phyloP scores from a whole-genome alignment of 2,797 vertebrate genomes.

The Pitangus sulphuratus region DNA sequence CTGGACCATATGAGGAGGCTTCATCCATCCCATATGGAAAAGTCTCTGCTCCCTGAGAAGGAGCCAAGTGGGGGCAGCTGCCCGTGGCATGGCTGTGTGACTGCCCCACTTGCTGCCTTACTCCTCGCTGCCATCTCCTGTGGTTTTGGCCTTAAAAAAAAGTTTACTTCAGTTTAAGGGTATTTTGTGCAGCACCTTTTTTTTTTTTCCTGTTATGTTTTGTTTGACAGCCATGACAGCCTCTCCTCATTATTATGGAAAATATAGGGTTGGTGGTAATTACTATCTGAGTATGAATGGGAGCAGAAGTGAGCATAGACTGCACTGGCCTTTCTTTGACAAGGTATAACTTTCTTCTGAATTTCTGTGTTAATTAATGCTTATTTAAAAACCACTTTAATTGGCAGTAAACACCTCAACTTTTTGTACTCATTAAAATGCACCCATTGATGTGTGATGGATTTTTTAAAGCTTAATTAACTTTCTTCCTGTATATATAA shows the following conservation, averaged over 20 bases:
- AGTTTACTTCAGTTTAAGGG: constrained; percentile 77
- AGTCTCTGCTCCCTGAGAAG: not conserved
- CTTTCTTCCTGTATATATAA: constrained; percentile 84
- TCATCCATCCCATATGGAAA: not conserved
- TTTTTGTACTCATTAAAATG: constrained; percentile 87
- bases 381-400: constrained; percentile 88
- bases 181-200: constrained; percentile 71
- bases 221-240: constrained; percentile 87
- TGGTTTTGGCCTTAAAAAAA: not conserved
- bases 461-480: constrained; percentile 86
- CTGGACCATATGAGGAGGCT: accelerated
- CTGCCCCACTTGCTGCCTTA: not conserved
- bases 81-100: not conserved
- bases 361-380: constrained; percentile 89
- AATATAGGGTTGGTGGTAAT: constrained; percentile 92
- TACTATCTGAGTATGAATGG: constrained; percentile 88
- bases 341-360: constrained; percentile 90
- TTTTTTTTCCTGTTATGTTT: constrained; percentile 70
- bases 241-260: constrained; percentile 91
- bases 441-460: constrained; percentile 85
- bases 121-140: not conserved
- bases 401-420: constrained; percentile 92
- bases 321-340: constrained; percentile 88
- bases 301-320: constrained; percentile 86
- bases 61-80: not conserved